phyloP scores from a whole-genome alignment of 2,797 vertebrate species.

The Trachops cirrhosus region DNA sequence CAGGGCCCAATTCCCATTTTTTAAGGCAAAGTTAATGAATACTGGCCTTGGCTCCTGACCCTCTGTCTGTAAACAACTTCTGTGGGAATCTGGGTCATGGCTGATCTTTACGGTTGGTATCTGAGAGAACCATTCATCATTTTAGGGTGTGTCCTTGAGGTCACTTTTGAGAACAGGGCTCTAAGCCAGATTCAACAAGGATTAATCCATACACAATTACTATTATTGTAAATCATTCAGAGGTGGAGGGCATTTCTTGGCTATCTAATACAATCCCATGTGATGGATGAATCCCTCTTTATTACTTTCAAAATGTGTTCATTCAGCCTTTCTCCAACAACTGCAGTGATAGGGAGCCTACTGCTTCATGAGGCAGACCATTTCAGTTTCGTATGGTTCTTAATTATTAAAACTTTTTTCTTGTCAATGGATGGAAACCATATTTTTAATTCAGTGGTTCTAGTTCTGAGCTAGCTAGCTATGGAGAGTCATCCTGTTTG shows the following conservation, averaged over 20 bases:
- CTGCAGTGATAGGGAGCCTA: too few species aligned
- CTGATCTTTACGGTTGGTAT: not conserved
- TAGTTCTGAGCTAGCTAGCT: not conserved
- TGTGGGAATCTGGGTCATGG: not conserved
- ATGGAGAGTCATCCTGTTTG: too few species aligned
- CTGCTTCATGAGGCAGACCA: not conserved
- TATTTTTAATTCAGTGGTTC: not conserved
- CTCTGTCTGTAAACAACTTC: not conserved
- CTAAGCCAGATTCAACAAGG: not conserved
- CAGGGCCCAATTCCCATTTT: not conserved
- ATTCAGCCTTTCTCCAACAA: not conserved
- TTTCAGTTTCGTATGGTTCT: not conserved
- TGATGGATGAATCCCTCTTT: too few species aligned
- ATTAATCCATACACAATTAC: not conserved
- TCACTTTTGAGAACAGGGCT: not conserved
- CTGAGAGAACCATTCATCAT: not conserved
- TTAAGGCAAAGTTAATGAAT: not conserved
- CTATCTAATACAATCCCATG: too few species aligned
- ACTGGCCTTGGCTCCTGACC: not conserved
- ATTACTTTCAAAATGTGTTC: not conserved
- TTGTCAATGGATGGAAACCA: too few species aligned
- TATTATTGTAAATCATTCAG: not conserved
- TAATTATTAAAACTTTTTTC: not conserved
- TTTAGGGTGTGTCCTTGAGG: not conserved
- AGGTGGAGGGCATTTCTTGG: not conserved